Evolutionary conservation across 2,888 invertebrate species (phyloP).

Genomic region (Ectobius pallidus): DNA sequence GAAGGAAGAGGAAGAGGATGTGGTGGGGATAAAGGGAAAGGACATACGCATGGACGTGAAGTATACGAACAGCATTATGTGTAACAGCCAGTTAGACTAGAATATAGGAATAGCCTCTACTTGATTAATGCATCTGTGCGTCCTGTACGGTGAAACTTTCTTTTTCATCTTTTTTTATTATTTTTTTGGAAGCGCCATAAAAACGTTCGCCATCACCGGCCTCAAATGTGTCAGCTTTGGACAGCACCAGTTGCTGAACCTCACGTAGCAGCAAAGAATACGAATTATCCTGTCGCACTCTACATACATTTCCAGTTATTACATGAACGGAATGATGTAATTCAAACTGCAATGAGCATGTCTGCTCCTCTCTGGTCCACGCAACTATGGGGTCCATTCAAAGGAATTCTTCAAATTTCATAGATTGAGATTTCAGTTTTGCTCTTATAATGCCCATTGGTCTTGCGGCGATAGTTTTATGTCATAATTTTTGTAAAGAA

Average conservation of each 20-base stretch:
- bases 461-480: too few relatives aligned
- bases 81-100: not conserved
- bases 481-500: too few relatives aligned
- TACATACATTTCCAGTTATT: not conserved
- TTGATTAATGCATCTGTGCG: conserved; percentile 2
- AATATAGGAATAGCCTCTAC: not conserved
- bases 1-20: too few relatives aligned
- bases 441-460: too few relatives aligned
- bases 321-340: not conserved
- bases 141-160: conserved; percentile 5
- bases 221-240: conserved; percentile 4
- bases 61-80: not conserved
- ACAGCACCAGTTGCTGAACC: not conserved
- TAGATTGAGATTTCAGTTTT: too few relatives aligned
- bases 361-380: too few relatives aligned
- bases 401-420: too few relatives aligned
- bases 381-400: too few relatives aligned
- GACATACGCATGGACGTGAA: too few relatives aligned
- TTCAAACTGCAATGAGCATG: not conserved
- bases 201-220: not conserved
- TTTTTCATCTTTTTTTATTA: conserved; percentile 9
- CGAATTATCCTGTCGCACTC: not conserved
- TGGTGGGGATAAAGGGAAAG: too few relatives aligned
- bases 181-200: not conserved
- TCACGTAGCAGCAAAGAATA: conserved; percentile 1